phyloP scores from a whole-genome alignment of 1,140 invertebrate genomes.

The Nomia melanderi region DNA sequence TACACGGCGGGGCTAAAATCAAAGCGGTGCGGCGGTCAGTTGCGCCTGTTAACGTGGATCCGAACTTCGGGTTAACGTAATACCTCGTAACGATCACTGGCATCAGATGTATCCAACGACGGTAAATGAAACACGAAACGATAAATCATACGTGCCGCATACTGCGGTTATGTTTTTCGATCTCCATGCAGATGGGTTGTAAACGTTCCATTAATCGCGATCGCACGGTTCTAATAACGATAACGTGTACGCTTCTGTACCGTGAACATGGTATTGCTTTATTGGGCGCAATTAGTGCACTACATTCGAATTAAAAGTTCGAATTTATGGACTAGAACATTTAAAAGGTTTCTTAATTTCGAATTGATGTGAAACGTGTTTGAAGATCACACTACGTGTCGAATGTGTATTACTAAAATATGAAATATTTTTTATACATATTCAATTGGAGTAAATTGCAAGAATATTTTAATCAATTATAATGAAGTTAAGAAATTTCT shows the following conservation, averaged over 20 bases:
- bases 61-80: slow-evolving; percentile 30
- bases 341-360: background rate
- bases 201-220: slow-evolving; percentile 47
- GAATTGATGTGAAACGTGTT: background rate
- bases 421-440: too few relatives aligned
- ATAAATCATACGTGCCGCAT: slow-evolving; percentile 35
- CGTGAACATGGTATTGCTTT: background rate
- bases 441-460: too few relatives aligned
- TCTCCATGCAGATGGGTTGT: slow-evolving; percentile 39
- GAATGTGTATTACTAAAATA: too few relatives aligned
- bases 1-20: background rate
- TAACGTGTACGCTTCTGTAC: too few relatives aligned
- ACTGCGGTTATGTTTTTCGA: slow-evolving; percentile 36
- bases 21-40: background rate
- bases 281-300: background rate
- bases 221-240: slow-evolving; percentile 21
- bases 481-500: too few relatives aligned
- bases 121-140: slow-evolving; percentile 39
- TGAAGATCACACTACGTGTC: too few relatives aligned
- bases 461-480: too few relatives aligned
- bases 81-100: slow-evolving; percentile 37
- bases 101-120: slow-evolving; percentile 34
- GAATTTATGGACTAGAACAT: too few relatives aligned
- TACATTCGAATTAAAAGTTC: background rate
- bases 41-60: slow-evolving; percentile 18